Conservation (phyloP, 2,113 vertebrate genomes). For the Leucosticte australis region DNA sequence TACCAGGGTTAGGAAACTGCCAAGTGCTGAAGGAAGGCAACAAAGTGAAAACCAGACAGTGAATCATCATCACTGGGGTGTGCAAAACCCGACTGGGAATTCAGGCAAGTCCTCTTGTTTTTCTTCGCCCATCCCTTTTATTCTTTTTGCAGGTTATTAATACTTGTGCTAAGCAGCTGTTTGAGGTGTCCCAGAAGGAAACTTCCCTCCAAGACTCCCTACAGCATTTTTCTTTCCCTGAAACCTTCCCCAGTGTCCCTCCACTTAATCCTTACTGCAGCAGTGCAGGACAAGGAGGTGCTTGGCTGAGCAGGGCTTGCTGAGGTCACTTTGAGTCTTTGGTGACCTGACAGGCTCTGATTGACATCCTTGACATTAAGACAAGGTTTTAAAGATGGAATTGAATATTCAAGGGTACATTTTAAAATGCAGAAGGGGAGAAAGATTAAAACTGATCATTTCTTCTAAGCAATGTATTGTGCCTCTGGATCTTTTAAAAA, state of each 20-base stretch:
- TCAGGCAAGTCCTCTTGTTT: conserved; percentile 54
- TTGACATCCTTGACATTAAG: background rate
- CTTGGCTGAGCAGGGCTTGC: background rate
- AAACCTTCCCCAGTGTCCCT: background rate
- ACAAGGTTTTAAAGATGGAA: background rate
- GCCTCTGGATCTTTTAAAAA: background rate
- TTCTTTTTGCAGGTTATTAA: conserved; percentile 16
- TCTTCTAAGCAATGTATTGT: background rate
- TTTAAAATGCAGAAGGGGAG: background rate
- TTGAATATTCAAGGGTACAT: background rate
- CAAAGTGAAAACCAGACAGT: conserved; percentile 68
- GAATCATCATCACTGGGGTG: conserved; percentile 62
- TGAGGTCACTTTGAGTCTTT: background rate
- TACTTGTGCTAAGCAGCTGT: background rate
- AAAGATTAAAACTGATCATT: background rate
- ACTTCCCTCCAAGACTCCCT: background rate
- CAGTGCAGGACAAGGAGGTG: background rate
- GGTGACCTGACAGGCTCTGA: background rate
- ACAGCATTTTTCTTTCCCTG: background rate
- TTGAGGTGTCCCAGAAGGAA: background rate
- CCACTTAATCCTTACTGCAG: background rate
- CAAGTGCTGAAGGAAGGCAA: background rate
- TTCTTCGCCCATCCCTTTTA: conserved; percentile 28
- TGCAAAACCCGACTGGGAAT: conserved; percentile 64
- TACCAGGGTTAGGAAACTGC: background rate